Evolutionary conservation across 2,888 invertebrate species (phyloP).

Genomic region (Epistrophella euchroma): DNA sequence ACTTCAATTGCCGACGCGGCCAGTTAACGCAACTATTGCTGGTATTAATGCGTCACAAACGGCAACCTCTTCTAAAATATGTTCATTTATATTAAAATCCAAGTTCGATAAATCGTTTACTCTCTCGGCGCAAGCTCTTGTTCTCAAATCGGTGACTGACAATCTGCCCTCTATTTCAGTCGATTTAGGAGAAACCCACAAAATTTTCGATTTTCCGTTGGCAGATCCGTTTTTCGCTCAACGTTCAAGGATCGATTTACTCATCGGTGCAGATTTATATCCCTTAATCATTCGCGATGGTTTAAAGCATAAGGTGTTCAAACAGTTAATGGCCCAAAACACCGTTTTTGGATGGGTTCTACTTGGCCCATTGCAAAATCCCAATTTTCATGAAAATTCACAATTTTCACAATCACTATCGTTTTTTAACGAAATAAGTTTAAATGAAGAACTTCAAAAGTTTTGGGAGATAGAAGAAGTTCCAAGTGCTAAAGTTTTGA

Average conservation of each 20-base stretch:
- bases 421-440: background rate
- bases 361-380: constrained; percentile 9
- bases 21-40: background rate
- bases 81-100: background rate
- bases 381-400: background rate
- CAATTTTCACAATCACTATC: background rate
- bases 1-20: background rate
- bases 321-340: background rate
- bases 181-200: background rate
- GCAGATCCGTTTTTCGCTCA: background rate
- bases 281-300: background rate
- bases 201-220: background rate
- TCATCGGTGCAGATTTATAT: background rate
- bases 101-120: background rate
- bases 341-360: constrained; percentile 6
- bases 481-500: background rate
- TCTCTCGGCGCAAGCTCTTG: background rate
- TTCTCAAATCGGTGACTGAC: background rate
- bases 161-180: background rate
- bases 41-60: background rate
- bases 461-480: background rate
- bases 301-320: background rate
- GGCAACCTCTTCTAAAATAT: no score
- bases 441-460: background rate
- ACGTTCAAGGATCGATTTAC: background rate